phyloP scores from a whole-genome alignment of 2,113 vertebrate genomes.

The Bucco capensis region DNA sequence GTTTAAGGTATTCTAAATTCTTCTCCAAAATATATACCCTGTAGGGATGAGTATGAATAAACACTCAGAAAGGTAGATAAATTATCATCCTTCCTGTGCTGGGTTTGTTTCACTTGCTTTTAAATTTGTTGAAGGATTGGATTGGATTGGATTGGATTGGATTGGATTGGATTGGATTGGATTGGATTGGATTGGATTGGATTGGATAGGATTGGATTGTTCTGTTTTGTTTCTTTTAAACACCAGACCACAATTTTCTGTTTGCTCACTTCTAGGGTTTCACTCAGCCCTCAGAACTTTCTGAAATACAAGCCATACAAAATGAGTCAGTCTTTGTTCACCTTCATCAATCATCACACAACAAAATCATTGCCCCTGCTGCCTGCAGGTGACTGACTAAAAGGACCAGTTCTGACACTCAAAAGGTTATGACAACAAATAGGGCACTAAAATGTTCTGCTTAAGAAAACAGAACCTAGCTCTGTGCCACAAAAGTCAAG shows the following conservation, averaged over 20 bases:
- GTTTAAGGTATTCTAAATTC: constrained; percentile 21
- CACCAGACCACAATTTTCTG: not conserved
- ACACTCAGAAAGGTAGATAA: not conserved
- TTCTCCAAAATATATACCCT: constrained; percentile 43
- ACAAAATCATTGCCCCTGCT: not conserved
- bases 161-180: no score
- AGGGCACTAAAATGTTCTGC: not conserved
- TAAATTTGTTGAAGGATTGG: not conserved
- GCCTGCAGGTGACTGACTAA: not conserved
- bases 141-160: no score
- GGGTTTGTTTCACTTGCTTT: not conserved
- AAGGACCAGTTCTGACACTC: not conserved
- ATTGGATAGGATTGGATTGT: no score
- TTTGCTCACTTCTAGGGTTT: not conserved
- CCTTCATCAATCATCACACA: not conserved
- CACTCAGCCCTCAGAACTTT: not conserved
- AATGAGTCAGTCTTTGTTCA: not conserved
- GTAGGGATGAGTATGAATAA: not conserved
- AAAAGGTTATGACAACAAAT: not conserved
- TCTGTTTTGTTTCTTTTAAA: not conserved
- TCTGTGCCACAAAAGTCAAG: no score
- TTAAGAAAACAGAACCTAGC: not conserved
- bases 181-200: no score
- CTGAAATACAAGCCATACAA: not conserved
- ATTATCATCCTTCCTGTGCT: not conserved